A percentile compares a stretch with the other conserved stretches of the same genome.
Evolutionary conservation across 2,797 vertebrate genomes (phyloP).

Genomic region (Bufotes viridis): DNA sequence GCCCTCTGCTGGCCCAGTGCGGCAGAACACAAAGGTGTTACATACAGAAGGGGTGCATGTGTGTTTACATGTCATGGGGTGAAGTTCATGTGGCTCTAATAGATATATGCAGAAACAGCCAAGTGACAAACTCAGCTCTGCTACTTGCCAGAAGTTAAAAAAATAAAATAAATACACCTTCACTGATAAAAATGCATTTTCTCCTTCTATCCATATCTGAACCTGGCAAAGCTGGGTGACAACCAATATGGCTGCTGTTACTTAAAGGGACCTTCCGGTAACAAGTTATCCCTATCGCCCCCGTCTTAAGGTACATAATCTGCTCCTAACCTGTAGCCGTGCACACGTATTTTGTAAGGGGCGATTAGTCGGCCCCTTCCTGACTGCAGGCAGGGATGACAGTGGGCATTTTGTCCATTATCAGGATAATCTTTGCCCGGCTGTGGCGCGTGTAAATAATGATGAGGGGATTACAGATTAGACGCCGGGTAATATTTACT

Average conservation of each 20-base stretch:
- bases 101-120: too few relatives aligned
- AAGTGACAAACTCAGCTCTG: too few relatives aligned
- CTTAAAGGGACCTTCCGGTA: too few relatives aligned
- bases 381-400: not conserved
- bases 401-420: not conserved
- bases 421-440: constrained; percentile 20
- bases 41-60: not conserved
- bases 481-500: not conserved
- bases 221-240: too few relatives aligned
- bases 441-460: not conserved
- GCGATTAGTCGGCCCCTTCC: not conserved
- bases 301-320: not conserved
- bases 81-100: not conserved
- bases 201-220: too few relatives aligned
- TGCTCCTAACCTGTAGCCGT: not conserved
- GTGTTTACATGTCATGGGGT: not conserved
- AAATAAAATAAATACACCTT: too few relatives aligned
- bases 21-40: not conserved
- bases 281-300: not conserved
- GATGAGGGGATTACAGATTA: constrained; percentile 36
- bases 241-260: too few relatives aligned
- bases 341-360: not conserved
- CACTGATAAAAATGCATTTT: too few relatives aligned
- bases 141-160: too few relatives aligned
- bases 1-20: not conserved